Percentiles rank a stretch among this genome's conserved stretches.
Conservation (phyloP, 2,797 vertebrate genomes). For the Esox lucius region DNA sequence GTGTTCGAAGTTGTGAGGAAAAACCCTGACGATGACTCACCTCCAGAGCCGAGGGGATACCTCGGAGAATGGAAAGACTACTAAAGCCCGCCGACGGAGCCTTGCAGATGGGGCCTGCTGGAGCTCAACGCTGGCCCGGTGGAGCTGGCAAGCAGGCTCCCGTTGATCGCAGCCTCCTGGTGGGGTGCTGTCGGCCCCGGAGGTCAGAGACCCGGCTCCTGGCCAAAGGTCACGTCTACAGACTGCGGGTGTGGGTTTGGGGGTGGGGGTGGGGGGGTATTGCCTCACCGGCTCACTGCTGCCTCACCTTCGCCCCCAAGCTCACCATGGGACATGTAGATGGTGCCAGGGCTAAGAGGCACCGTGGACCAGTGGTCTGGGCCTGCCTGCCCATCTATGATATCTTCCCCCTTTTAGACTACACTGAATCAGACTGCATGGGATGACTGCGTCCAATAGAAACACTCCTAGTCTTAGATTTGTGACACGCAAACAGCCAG, state of each 20-base stretch:
- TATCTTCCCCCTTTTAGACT: neutral
- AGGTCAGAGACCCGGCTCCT: neutral
- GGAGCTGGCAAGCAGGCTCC: neutral
- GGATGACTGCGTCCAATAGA: neutral
- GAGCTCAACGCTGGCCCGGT: neutral
- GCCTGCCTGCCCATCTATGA: no score
- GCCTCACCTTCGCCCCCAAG: neutral
- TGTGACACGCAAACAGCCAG: neutral
- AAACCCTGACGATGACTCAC: neutral
- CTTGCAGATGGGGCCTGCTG: neutral
- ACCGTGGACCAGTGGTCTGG: no score
- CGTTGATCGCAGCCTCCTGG: neutral
- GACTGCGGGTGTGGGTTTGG: neutral
- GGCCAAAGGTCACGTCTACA: neutral
- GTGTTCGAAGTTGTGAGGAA: neutral
- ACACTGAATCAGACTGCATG: neutral
- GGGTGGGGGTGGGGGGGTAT: no score
- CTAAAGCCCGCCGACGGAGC: neutral
- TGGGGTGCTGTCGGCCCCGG: neutral
- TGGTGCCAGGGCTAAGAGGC: no score
- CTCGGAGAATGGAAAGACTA: neutral
- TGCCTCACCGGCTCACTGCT: no score
- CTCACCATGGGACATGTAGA: neutral
- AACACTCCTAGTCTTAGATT: neutral
- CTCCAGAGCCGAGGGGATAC: neutral